phyloP scores from a whole-genome alignment of 2,113 vertebrate species.

The Neotoma lepida region DNA sequence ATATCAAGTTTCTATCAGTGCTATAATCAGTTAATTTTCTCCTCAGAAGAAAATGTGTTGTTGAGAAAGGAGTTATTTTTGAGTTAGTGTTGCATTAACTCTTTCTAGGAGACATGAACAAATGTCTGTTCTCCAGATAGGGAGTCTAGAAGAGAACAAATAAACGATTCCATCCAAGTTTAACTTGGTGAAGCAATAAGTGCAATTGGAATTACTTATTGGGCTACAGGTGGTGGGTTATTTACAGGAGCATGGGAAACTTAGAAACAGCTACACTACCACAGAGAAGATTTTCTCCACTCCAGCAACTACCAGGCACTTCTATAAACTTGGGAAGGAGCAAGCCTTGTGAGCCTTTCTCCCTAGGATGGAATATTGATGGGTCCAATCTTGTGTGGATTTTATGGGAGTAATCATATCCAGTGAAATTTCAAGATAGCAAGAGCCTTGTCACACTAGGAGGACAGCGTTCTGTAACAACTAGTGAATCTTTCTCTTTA shows the following conservation, averaged over 20 bases:
- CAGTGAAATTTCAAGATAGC: neutral
- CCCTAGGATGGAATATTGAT: too few relatives aligned
- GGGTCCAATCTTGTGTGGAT: neutral
- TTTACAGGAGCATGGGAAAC: neutral
- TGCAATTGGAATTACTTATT: too few relatives aligned
- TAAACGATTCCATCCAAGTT: neutral
- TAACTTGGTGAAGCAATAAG: neutral
- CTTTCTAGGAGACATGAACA: too few relatives aligned
- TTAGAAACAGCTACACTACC: neutral
- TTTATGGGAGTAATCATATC: neutral
- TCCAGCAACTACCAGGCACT: neutral
- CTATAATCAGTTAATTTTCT: neutral
- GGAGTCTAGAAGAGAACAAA: neutral
- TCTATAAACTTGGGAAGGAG: too few relatives aligned
- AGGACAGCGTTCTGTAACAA: neutral
- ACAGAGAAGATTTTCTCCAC: neutral
- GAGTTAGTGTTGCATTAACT: neutral
- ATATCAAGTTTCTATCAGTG: too few relatives aligned
- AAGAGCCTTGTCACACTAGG: neutral
- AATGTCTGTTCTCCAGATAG: neutral
- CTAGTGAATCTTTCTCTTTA: neutral
- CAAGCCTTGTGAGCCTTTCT: neutral
- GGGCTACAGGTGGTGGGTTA: too few relatives aligned
- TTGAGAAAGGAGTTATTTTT: neutral
- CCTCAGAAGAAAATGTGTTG: neutral